phyloP scores from a whole-genome alignment of 2,888 invertebrate genomes.

The Miltochrista miniata region DNA sequence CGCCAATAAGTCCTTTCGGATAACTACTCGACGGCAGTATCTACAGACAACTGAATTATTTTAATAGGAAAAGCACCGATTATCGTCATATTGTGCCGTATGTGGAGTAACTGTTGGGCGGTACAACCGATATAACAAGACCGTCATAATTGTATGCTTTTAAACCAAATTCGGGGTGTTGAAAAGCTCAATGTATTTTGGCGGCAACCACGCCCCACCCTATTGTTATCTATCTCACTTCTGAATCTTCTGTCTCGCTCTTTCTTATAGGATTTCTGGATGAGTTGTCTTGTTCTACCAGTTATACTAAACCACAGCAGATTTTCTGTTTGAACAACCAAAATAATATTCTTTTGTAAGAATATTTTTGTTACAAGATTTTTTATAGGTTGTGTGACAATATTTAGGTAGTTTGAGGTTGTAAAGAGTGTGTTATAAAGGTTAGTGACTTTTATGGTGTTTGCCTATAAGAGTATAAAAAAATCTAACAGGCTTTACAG shows the following conservation, averaged over 20 bases:
- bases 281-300: conserved; percentile 49
- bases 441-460: background rate
- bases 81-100: conserved; percentile 69
- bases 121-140: conserved; percentile 27
- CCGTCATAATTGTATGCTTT: conserved; percentile 15
- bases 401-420: conserved; percentile 1
- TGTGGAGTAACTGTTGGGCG: conserved; percentile 72
- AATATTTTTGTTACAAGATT: conserved; percentile 29
- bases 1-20: conserved; percentile 39
- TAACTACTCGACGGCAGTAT: conserved; percentile 44
- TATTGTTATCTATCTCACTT: conserved; percentile 43
- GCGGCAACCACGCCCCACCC: conserved; percentile 52
- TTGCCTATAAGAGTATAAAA: too few species aligned
- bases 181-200: conserved; percentile 23
- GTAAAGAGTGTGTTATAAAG: background rate
- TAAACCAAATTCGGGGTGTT: conserved; percentile 6
- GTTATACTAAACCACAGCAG: conserved; percentile 48
- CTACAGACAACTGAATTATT: conserved; percentile 76
- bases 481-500: too few species aligned
- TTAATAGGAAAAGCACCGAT: conserved; percentile 71
- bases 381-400: conserved; percentile 5
- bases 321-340: conserved; percentile 45
- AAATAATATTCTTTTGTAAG: conserved; percentile 35
- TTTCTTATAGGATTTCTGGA: conserved; percentile 45
- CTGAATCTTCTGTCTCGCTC: conserved; percentile 35